phyloP scores from a whole-genome alignment of 2,888 invertebrate species.

The Rugalucina vietnamica region DNA sequence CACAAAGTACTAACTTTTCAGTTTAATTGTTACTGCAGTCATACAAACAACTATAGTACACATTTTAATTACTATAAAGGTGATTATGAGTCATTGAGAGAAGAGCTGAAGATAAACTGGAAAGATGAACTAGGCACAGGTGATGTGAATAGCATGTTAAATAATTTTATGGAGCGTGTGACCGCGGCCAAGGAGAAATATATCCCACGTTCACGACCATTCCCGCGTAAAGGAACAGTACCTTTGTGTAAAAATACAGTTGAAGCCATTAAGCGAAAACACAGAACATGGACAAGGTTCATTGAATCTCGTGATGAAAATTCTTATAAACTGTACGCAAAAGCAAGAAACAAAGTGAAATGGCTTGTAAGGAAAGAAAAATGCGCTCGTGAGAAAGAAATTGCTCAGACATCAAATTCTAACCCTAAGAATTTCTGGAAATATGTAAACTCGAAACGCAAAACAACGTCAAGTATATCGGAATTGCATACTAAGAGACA shows the following conservation, averaged over 20 bases:
- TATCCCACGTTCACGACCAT: constrained; percentile 7
- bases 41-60: background rate
- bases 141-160: constrained; percentile 17
- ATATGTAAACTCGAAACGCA: constrained; percentile 39
- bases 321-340: constrained; percentile 15
- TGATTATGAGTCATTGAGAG: constrained; percentile 13
- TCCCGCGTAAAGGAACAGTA: background rate
- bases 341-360: constrained; percentile 36
- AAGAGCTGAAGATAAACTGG: constrained; percentile 12
- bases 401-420: constrained; percentile 31
- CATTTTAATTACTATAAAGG: constrained; percentile 26
- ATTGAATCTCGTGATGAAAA: constrained; percentile 1
- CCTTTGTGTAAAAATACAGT: background rate
- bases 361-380: constrained; percentile 15
- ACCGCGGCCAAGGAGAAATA: constrained; percentile 5
- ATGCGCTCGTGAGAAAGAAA: constrained; percentile 9
- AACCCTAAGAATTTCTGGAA: constrained; percentile 43
- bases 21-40: constrained; percentile 20
- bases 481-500: background rate
- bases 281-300: constrained; percentile 21
- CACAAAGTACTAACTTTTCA: constrained; percentile 29
- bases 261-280: constrained; percentile 10
- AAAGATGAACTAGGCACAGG: background rate
- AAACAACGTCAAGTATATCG: background rate
- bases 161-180: background rate